These are phyloP conservation scores for Ladona fulva DNA, from an alignment of 1,140 invertebrate species.

Conservation along the genomic window DNA sequence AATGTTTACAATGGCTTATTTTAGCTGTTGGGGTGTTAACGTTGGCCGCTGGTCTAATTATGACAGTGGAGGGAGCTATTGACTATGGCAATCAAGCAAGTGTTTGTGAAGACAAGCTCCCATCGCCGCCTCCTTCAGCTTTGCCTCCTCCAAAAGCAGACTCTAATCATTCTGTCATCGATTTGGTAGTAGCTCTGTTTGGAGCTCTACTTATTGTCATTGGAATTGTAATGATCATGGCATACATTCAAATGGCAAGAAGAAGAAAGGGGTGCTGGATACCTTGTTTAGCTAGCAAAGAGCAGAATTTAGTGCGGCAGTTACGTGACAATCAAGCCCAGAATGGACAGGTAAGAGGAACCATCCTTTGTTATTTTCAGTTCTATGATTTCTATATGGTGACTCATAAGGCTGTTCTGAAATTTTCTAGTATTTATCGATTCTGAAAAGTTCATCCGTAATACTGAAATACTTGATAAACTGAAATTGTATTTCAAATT, in stretches of 20 bases:
- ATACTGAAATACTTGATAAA: too few species aligned
- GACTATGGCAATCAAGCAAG: conserved; percentile 16
- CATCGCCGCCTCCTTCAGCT: not conserved
- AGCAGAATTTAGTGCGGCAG: conserved; percentile 29
- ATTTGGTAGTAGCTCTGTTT: conserved; percentile 23
- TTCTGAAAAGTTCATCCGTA: too few species aligned
- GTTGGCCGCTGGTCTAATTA: conserved; percentile 28
- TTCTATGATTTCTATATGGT: too few species aligned
- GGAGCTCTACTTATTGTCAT: conserved; percentile 27
- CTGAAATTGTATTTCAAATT: too few species aligned
- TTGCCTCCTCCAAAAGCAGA: not conserved
- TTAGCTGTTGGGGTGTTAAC: conserved; percentile 19
- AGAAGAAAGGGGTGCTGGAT: conserved; percentile 27
- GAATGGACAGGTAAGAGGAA: conserved; percentile 34
- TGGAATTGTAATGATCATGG: conserved; percentile 25
- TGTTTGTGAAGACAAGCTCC: not conserved
- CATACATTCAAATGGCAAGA: conserved; percentile 27
- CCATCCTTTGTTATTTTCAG: too few species aligned
- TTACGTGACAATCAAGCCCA: conserved; percentile 28
- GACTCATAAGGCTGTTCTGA: too few species aligned
- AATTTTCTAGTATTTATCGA: too few species aligned
- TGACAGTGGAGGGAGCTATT: conserved; percentile 28
- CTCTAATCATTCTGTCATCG: not conserved
- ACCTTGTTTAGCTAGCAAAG: conserved; percentile 30
- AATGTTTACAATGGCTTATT: conserved; percentile 34